phyloP scores from a whole-genome alignment of 2,888 invertebrate genomes.

The Melinaea marsaeus region DNA sequence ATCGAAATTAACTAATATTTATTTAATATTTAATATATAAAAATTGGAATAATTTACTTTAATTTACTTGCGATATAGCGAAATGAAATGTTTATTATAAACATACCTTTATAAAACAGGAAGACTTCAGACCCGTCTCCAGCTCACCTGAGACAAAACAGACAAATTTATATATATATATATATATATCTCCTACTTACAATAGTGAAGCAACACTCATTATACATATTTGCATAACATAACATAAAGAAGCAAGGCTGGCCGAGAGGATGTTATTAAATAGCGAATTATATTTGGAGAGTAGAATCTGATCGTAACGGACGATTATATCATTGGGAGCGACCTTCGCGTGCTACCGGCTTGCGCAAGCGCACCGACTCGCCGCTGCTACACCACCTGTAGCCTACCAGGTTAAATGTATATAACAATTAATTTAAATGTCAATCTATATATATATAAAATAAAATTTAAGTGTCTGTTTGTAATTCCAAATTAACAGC shows the following conservation, averaged over 20 bases:
- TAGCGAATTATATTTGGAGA: slow-evolving; percentile 33
- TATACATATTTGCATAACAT: slow-evolving; percentile 23
- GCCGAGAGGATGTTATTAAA: slow-evolving; percentile 37
- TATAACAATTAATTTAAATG: no score
- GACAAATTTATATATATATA: slow-evolving; percentile 5
- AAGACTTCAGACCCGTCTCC: slow-evolving; percentile 14
- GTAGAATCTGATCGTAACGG: slow-evolving; percentile 35
- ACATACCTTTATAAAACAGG: slow-evolving; percentile 24
- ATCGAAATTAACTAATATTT: no score
- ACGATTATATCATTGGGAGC: slow-evolving; percentile 34
- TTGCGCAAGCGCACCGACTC: slow-evolving; percentile 33
- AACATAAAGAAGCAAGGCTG: slow-evolving; percentile 19
- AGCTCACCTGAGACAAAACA: slow-evolving; percentile 26
- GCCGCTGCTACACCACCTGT: slow-evolving; percentile 20
- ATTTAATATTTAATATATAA: no score
- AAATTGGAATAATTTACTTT: no score
- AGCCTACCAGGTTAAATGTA: neutral
- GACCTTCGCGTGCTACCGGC: slow-evolving; percentile 40
- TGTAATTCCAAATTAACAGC: no score
- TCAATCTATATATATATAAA: no score
- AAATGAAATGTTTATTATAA: neutral
- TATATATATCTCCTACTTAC: no score
- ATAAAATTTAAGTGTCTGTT: no score
- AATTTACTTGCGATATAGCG: no score
- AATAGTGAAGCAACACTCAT: slow-evolving; percentile 15